Conservation (phyloP, 2,797 vertebrate genomes). For the Spinus olivaceus region DNA sequence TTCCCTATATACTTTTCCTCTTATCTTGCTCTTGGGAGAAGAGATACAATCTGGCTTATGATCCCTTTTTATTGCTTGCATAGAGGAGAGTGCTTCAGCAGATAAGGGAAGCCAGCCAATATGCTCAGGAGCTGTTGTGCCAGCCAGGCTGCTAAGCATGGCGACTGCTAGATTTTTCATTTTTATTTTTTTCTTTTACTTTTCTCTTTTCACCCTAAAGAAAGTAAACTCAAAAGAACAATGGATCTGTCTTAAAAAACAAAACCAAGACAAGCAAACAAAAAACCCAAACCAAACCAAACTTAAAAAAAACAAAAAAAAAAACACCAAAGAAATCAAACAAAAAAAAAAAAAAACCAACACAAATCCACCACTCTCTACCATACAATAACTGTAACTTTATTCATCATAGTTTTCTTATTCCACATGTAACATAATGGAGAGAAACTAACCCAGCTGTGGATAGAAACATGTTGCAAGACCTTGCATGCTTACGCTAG, state of each 20-base stretch:
- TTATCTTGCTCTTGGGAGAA: background rate
- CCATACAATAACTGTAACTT: background rate
- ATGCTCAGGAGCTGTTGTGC: background rate
- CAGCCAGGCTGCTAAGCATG: background rate
- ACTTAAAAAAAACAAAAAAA: background rate
- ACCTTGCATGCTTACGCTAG: accelerated
- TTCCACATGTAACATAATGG: background rate
- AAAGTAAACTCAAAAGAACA: background rate
- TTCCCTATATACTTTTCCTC: background rate
- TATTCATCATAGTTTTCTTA: background rate
- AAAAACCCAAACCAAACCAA: background rate
- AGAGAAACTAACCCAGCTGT: background rate
- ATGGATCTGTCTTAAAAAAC: background rate
- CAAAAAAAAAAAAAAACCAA: accelerated
- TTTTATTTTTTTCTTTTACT: background rate
- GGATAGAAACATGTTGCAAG: background rate
- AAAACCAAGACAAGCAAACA: background rate
- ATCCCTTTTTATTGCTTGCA: background rate
- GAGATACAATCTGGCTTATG: background rate
- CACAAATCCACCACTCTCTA: background rate
- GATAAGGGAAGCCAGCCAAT: background rate
- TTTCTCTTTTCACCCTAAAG: background rate
- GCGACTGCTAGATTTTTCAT: background rate
- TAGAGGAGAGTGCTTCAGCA: background rate
- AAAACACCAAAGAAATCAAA: too few species aligned